Conservation (phyloP, 2,888 invertebrate genomes). For the Cheilosia urbana region DNA sequence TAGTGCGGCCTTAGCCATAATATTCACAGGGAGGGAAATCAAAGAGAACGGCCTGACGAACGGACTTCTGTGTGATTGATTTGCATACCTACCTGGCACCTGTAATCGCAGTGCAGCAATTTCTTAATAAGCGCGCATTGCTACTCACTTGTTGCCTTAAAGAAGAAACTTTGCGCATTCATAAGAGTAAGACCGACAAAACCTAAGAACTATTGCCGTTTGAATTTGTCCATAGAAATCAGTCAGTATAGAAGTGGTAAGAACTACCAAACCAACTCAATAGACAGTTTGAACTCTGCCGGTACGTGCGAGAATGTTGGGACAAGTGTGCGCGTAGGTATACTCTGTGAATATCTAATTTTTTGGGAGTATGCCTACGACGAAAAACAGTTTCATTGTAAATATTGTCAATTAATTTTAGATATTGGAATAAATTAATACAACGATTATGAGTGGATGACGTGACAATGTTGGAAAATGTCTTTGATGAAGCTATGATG, state of each 20-base stretch:
- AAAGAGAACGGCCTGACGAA: slow-evolving; percentile 38
- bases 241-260: slow-evolving; percentile 11
- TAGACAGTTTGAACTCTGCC: slow-evolving; percentile 65
- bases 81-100: slow-evolving; percentile 66
- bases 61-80: slow-evolving; percentile 59
- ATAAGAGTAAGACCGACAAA: slow-evolving; percentile 42
- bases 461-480: background rate
- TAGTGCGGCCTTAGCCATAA: slow-evolving; percentile 3
- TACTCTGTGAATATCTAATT: slow-evolving; percentile 44
- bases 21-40: slow-evolving; percentile 18
- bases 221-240: slow-evolving; percentile 42
- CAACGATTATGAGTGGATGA: background rate
- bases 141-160: slow-evolving; percentile 28
- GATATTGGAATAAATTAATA: slow-evolving; percentile 17
- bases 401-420: slow-evolving; percentile 26
- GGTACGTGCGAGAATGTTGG: slow-evolving; percentile 62
- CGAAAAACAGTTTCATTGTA: slow-evolving; percentile 36
- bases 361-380: slow-evolving; percentile 1
- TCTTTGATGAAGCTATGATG: background rate
- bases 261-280: slow-evolving; percentile 35
- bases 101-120: slow-evolving; percentile 51
- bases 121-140: slow-evolving; percentile 55
- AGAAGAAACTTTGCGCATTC: slow-evolving; percentile 13
- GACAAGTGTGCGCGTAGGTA: slow-evolving; percentile 7
- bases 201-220: slow-evolving; percentile 53